These are phyloP conservation scores for Listronotus bonariensis DNA, from an alignment of 1,140 invertebrate genomes.

Conservation along the genomic window DNA sequence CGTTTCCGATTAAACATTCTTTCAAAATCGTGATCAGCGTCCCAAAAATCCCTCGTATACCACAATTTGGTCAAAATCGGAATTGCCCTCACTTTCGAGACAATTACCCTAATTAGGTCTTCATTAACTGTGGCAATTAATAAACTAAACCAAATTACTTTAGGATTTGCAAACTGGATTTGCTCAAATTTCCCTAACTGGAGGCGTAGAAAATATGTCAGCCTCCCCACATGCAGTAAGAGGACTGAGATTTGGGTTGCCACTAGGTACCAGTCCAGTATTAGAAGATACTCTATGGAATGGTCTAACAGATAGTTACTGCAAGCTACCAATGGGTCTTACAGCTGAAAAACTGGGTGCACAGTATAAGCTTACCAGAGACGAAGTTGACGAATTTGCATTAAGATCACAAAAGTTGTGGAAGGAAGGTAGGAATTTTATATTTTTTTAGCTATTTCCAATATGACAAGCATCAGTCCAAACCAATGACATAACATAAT, in stretches of 20 bases:
- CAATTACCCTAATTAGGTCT: too few relatives aligned
- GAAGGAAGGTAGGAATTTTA: conserved; percentile 67
- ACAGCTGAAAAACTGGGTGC: conserved; percentile 97
- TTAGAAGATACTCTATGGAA: conserved; percentile 93
- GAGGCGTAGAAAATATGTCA: conserved; percentile 95
- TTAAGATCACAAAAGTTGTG: conserved; percentile 82
- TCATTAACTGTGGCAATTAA: too few relatives aligned
- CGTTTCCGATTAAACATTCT: too few relatives aligned
- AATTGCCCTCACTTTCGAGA: too few relatives aligned
- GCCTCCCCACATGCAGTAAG: conserved; percentile 89
- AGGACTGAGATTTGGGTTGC: conserved; percentile 88
- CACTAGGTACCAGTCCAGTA: conserved; percentile 76
- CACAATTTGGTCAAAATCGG: too few relatives aligned
- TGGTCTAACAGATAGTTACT: conserved; percentile 88
- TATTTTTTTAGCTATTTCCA: too few relatives aligned
- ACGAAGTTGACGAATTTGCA: conserved; percentile 89
- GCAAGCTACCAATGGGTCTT: conserved; percentile 92
- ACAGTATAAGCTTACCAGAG: conserved; percentile 83
- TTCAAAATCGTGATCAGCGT: too few relatives aligned
- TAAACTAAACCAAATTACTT: too few relatives aligned
- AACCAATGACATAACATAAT: too few relatives aligned
- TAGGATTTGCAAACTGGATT: conserved; percentile 88
- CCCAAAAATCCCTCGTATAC: too few relatives aligned
- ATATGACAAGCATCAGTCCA: too few relatives aligned
- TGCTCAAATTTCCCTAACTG: conserved; percentile 86